Percentiles rank a stretch among this genome's conserved stretches.
These are phyloP conservation scores for Eufriesea mexicana DNA, from an alignment of 1,140 invertebrate genomes.

Conservation along the genomic window DNA sequence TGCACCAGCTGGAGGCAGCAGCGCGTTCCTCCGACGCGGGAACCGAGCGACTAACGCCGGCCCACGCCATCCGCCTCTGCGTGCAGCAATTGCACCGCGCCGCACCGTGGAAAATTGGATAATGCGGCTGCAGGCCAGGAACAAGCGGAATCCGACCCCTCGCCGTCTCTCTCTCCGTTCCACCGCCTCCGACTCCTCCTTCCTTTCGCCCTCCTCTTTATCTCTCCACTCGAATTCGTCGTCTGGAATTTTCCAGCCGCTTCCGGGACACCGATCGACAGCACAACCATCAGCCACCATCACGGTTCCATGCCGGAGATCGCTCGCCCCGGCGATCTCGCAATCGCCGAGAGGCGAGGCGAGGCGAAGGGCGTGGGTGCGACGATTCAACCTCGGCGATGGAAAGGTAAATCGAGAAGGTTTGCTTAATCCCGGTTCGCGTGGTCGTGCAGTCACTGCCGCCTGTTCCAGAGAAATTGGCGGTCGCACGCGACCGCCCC, in stretches of 20 bases:
- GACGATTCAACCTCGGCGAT: background rate
- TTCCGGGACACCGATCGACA: too few relatives aligned
- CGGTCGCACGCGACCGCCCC: background rate
- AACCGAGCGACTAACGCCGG: slow-evolving; percentile 37
- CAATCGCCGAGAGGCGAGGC: too few relatives aligned
- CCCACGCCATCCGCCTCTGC: slow-evolving; percentile 66
- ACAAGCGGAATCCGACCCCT: slow-evolving; percentile 10
- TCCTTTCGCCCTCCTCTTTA: too few relatives aligned
- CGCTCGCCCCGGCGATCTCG: background rate
- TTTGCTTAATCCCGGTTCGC: background rate
- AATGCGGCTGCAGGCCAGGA: slow-evolving; percentile 39
- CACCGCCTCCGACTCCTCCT: too few relatives aligned
- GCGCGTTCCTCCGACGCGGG: slow-evolving; percentile 17
- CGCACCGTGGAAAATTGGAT: slow-evolving; percentile 64
- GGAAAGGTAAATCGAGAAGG: background rate
- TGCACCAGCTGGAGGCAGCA: slow-evolving; percentile 36
- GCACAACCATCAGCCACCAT: background rate
- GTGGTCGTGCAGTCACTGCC: background rate
- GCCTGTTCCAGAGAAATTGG: background rate
- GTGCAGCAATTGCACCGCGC: slow-evolving; percentile 46
- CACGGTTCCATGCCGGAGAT: background rate
- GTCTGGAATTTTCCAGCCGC: too few relatives aligned
- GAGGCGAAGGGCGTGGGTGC: background rate
- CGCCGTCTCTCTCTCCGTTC: too few relatives aligned
- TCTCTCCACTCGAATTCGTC: too few relatives aligned